Percentiles rank a stretch among this genome's conserved stretches.
phyloP scores from a whole-genome alignment of 1,140 invertebrate species.

The Eupeodes corollae region DNA sequence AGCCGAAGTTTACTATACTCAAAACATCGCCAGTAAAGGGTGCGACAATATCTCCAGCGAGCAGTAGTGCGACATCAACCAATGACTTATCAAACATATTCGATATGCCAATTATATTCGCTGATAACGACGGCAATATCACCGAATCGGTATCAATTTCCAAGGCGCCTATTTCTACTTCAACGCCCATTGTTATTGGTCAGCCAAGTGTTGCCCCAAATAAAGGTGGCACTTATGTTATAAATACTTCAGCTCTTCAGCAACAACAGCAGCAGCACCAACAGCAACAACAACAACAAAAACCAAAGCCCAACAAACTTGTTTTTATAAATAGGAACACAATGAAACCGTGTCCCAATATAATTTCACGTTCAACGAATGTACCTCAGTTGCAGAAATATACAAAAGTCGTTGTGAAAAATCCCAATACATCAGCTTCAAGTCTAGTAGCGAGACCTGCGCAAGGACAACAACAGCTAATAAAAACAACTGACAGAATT shows the following conservation, averaged over 20 bases:
- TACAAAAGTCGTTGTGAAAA: conserved; percentile 16
- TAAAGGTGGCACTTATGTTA: conserved; percentile 15
- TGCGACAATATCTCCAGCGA: conserved; percentile 6
- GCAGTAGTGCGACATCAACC: conserved; percentile 12
- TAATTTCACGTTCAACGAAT: conserved; percentile 7
- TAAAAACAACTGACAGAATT: too few relatives aligned
- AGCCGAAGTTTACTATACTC: conserved; percentile 34
- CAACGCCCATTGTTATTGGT: background rate
- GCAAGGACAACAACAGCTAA: too few relatives aligned
- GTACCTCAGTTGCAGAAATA: conserved; percentile 9
- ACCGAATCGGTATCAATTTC: conserved; percentile 10
- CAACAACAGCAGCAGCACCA: background rate
- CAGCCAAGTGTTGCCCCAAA: too few relatives aligned
- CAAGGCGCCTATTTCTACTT: background rate
- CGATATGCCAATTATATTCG: conserved; percentile 55
- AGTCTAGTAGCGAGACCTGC: conserved; percentile 5
- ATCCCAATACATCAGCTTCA: conserved; percentile 7
- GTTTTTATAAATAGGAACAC: conserved; percentile 29
- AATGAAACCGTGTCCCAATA: conserved; percentile 22
- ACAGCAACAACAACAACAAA: conserved; percentile 2
- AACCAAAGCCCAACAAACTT: conserved; percentile 16
- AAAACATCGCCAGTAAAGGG: conserved; percentile 33
- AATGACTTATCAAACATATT: conserved; percentile 50
- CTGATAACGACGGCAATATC: conserved; percentile 44
- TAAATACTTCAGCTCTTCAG: conserved; percentile 16